A percentile compares a stretch with the other conserved stretches of the same genome.
These are phyloP conservation scores for Leptoteleia sp. DNA, from an alignment of 1,140 invertebrate genomes.

Conservation along the genomic window DNA sequence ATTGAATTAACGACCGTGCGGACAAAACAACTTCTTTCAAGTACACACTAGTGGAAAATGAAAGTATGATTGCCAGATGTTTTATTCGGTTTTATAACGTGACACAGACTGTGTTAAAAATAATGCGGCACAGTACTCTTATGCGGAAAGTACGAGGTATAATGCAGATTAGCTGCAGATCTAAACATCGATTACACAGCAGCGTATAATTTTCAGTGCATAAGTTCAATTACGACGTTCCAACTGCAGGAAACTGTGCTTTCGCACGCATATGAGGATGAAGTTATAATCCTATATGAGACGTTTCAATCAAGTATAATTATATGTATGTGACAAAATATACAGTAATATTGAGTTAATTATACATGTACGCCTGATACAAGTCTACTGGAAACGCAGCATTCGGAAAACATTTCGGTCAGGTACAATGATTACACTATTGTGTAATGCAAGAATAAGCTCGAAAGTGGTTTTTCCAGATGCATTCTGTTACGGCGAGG, in stretches of 20 bases:
- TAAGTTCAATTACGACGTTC: slow-evolving; percentile 30
- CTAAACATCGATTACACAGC: slow-evolving; percentile 25
- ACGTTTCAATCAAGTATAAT: slow-evolving; percentile 25
- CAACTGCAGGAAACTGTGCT: slow-evolving; percentile 25
- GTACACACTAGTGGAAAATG: no score
- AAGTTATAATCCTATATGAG: slow-evolving; percentile 25
- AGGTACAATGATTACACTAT: slow-evolving; percentile 3
- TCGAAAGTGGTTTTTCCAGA: background rate
- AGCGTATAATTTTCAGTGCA: slow-evolving; percentile 35
- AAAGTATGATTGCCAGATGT: no score
- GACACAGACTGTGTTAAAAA: background rate
- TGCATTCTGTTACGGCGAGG: background rate
- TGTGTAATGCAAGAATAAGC: background rate
- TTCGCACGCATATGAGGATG: slow-evolving; percentile 32
- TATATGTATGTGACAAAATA: slow-evolving; percentile 16
- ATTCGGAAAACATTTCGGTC: background rate
- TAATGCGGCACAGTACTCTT: background rate
- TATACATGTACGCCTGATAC: background rate
- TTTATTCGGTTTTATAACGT: no score
- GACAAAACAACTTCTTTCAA: no score
- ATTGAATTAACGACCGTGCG: no score
- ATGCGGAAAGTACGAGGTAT: slow-evolving; percentile 3
- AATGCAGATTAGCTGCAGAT: slow-evolving; percentile 36
- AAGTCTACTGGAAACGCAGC: background rate
- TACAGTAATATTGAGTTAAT: slow-evolving; percentile 10